phyloP scores from a whole-genome alignment of 2,113 vertebrate species.

The Tenrec ecaudatus region DNA sequence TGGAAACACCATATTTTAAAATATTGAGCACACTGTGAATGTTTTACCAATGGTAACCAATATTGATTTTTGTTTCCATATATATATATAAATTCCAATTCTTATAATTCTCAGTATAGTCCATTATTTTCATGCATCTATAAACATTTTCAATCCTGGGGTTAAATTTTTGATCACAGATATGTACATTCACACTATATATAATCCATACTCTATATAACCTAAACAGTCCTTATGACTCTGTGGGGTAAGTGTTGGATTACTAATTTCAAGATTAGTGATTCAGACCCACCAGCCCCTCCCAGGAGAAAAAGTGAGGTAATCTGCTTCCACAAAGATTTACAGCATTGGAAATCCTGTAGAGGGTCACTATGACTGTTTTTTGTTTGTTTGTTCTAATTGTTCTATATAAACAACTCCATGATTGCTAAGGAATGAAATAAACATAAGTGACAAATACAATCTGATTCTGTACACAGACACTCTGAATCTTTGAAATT shows the following conservation, averaged over 20 bases:
- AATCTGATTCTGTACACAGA: not conserved
- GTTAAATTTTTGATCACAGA: not conserved
- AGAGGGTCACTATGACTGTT: no score
- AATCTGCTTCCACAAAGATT: no score
- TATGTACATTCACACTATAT: not conserved
- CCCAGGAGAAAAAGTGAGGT: no score
- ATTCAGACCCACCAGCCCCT: no score
- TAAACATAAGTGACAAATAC: constrained; percentile 36
- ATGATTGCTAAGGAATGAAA: constrained; percentile 7
- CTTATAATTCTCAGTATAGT: constrained; percentile 43
- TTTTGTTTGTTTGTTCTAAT: not conserved
- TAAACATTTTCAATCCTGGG: constrained; percentile 9
- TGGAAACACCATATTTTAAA: constrained; percentile 39
- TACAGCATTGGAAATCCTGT: no score
- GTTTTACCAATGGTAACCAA: constrained; percentile 32
- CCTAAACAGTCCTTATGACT: no score
- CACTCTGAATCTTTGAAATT: not conserved
- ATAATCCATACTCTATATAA: not conserved
- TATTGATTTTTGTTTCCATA: constrained; percentile 33
- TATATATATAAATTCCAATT: not conserved
- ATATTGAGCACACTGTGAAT: not conserved
- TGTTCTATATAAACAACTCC: not conserved
- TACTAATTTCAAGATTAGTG: no score
- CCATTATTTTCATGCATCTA: constrained; percentile 46
- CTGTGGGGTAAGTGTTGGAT: no score